Conservation (phyloP, 1,140 invertebrate species). For the Caenorhabditis inopinata region DNA sequence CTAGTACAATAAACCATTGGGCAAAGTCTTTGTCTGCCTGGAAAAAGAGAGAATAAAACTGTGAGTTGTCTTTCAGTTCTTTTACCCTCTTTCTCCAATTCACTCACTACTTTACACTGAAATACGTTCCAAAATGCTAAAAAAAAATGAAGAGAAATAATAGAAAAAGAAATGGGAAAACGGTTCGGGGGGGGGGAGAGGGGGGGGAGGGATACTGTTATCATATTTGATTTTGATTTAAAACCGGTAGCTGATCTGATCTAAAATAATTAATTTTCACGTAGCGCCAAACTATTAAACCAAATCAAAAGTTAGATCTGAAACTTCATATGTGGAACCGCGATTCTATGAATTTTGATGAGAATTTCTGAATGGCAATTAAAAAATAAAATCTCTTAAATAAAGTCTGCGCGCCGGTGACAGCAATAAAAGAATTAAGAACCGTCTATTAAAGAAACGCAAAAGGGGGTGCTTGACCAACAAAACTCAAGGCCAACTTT, state of each 20-base stretch:
- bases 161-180: not conserved
- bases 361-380: too few relatives aligned
- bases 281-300: too few relatives aligned
- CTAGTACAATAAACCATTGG: not conserved
- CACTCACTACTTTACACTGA: not conserved
- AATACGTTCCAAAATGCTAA: slow-evolving; percentile 9
- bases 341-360: too few relatives aligned
- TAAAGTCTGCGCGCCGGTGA: too few relatives aligned
- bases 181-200: too few relatives aligned
- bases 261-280: too few relatives aligned
- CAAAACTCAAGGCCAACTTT: not conserved
- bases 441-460: not conserved
- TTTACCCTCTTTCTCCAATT: not conserved
- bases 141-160: not conserved
- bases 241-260: slow-evolving; percentile 23
- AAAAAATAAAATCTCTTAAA: too few relatives aligned
- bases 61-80: not conserved
- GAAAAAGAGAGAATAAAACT: not conserved
- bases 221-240: not conserved
- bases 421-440: not conserved
- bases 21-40: not conserved
- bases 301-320: too few relatives aligned
- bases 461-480: not conserved
- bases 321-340: too few relatives aligned
- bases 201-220: not conserved